phyloP scores from a whole-genome alignment of 2,888 invertebrate species.

The Tetragnatha montana region DNA sequence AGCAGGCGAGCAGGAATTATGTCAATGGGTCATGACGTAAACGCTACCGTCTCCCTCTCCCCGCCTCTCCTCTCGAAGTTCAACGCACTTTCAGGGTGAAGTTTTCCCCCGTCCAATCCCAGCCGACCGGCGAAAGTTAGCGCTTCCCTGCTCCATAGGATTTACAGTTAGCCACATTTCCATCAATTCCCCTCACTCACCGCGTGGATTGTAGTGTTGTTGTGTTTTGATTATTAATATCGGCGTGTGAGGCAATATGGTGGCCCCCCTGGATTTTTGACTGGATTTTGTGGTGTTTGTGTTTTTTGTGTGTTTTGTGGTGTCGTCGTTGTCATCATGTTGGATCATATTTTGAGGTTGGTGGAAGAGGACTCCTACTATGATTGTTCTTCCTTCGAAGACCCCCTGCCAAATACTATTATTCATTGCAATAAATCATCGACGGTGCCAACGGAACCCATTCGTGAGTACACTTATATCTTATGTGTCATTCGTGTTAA shows the following conservation, averaged over 20 bases:
- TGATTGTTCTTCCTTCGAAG: conserved; percentile 44
- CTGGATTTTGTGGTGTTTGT: conserved; percentile 16
- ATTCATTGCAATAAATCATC: conserved; percentile 4
- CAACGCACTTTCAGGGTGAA: conserved; percentile 67
- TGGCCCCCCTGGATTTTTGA: conserved; percentile 25
- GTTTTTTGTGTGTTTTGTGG: conserved; percentile 38
- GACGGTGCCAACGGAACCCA: conserved; percentile 63
- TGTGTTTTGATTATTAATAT: conserved; percentile 31
- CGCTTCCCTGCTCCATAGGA: conserved; percentile 26
- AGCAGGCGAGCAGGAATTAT: conserved; percentile 55
- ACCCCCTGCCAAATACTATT: conserved; percentile 33
- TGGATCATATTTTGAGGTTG: conserved; percentile 3
- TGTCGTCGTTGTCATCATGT: conserved; percentile 1
- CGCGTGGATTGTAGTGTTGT: not conserved
- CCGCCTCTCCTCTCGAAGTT: conserved; percentile 29
- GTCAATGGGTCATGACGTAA: conserved; percentile 70
- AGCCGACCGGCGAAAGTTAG: conserved; percentile 28
- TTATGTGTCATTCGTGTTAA: too few relatives aligned
- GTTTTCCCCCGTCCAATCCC: conserved; percentile 51
- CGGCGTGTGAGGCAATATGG: not conserved
- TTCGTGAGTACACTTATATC: conserved; percentile 31
- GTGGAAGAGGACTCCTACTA: conserved; percentile 44
- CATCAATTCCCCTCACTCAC: conserved; percentile 19
- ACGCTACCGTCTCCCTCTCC: conserved; percentile 17
- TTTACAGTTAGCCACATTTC: conserved; percentile 56